These are phyloP conservation scores for Myzus persicae DNA, from an alignment of 1,140 invertebrate genomes.

Conservation along the genomic window DNA sequence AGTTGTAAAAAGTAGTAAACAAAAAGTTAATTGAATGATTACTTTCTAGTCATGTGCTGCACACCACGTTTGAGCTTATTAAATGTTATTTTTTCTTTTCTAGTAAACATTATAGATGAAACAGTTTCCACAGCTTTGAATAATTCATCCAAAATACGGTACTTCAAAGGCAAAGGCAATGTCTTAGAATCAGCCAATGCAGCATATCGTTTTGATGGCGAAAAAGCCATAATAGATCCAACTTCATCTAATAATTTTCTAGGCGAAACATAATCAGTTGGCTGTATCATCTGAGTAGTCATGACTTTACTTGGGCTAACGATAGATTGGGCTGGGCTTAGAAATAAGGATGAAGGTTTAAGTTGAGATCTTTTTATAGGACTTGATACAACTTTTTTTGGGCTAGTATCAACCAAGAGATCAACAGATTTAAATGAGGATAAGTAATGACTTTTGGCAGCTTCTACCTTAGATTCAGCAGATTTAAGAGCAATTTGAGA, in stretches of 20 bases:
- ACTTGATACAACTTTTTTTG: slow-evolving; percentile 24
- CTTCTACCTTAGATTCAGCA: slow-evolving; percentile 10
- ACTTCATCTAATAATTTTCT: slow-evolving; percentile 64
- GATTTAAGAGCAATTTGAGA: slow-evolving; percentile 19
- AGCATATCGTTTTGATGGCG: slow-evolving; percentile 70
- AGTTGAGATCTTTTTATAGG: not conserved
- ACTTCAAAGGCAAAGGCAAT: slow-evolving; percentile 82
- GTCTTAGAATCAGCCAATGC: slow-evolving; percentile 68
- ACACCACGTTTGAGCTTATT: slow-evolving; percentile 85
- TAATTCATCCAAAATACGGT: slow-evolving; percentile 79
- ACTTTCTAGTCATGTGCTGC: slow-evolving; percentile 80
- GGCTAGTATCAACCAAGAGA: slow-evolving; percentile 34
- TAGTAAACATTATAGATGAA: slow-evolving; percentile 83
- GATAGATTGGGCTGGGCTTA: slow-evolving; percentile 29
- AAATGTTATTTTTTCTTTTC: slow-evolving; percentile 87
- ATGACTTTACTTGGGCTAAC: slow-evolving; percentile 17
- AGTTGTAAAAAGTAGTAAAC: not conserved
- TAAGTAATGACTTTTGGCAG: slow-evolving; percentile 51
- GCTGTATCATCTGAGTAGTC: not conserved
- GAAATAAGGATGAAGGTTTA: slow-evolving; percentile 32
- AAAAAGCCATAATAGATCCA: slow-evolving; percentile 69
- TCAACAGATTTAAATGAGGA: slow-evolving; percentile 54
- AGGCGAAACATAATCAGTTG: slow-evolving; percentile 63
- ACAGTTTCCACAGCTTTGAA: slow-evolving; percentile 87
- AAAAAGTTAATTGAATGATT: slow-evolving; percentile 45